Evolutionary conservation across 2,797 vertebrate genomes (phyloP), one percentile per base, ranked within the genome.

Genomic region (Poeciliopsis gracilis): DNA sequence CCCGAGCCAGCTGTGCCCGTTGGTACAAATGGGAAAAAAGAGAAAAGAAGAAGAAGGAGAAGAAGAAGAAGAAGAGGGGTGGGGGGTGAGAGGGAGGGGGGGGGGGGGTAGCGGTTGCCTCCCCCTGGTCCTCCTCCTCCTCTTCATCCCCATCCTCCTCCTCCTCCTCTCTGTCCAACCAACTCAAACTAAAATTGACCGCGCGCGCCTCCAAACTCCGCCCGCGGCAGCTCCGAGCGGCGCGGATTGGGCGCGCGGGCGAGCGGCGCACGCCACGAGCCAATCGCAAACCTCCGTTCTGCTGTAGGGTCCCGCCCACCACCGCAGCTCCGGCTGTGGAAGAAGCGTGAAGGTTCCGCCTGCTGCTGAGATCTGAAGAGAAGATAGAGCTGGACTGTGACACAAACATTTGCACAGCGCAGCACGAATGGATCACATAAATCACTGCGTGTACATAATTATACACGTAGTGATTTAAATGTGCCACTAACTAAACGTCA

Each of bases 141-240:
- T 87, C 85, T 55, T 91, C 84, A 13, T 90, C 86, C 8, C 78
- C 87, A 13, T n/a, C 86, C 45, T 87, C 89, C 86, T 91, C 86
- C 86, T 90, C 85, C 83, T 89, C 88, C 83, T 76, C 79, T 80
- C 81, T 73, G 86, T 90, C 88, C 91, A 90, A 92, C 92, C 93
- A 92, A 92, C 93, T 91, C 89, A 94, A 91, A 93, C 90, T 86
- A 91, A 93, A 93, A 91, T 85, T 90, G 92, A 90, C 84, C 93
- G 92, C 92, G 93, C 91, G 90, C 89, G 87, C 91, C 92, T 88
- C 82, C 85, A 85, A 94, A 92, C 92, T 92, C 93, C 94, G 90
- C 94, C 95, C 76, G 92, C 84, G 87, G 92, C 80, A 61, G 77
- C 71, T 3, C 84, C n/a, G 82, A 75, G 86, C 69, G 4, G 38